Evolutionary conservation across 1,140 invertebrate genomes (phyloP), one percentile per base, ranked within the genome.

Genomic region (Drosophila pseudoananassae): DNA sequence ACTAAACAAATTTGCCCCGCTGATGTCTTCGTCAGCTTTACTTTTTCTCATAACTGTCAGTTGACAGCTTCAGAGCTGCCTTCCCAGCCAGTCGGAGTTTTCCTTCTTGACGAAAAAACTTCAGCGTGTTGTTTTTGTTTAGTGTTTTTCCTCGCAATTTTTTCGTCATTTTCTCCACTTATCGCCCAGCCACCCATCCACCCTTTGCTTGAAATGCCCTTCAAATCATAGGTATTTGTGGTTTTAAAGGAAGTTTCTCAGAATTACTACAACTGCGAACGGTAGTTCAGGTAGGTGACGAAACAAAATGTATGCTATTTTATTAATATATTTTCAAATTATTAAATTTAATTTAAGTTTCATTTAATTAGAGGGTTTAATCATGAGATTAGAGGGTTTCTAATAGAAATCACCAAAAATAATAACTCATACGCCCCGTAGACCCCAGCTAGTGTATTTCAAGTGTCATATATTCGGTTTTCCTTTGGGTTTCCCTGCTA

Each of bases 11-110:
- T 88, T 87, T 83, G 73, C 73, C 77, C 72, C 76, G 66, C 72
- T 87, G 82, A 83, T 83, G 83, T 76, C 74, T 87, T 82, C 83
- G 78, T 88, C 82, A 88, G 82, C 82, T 87, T 87, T 88, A 82
- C 82, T 88, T 88, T 87, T 87, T 88, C 82, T 88, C 82, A 87
- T 87, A 87, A 87, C 78, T 87, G 82, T 87, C 82, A 88, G 82
- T 80, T 84, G 80, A 84, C 80, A 81, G 80, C 72, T 72, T 73
- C 77, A 81, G 82, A 80, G 80, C 80, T 70, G 81, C 82, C 53
- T 75, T 76, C 53, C 43, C 59, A 63, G 59, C 65, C 66, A 57
- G 60, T 57, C 66, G 33, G 64, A 69, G 66, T 56, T 70, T 68
- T 74, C 43, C 40, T 64, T 49, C 56, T 53, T 74, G 61, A 51